These are phyloP conservation scores for Knipowitschia caucasica DNA, from an alignment of 2,797 vertebrate genomes.

Conservation along the genomic window DNA sequence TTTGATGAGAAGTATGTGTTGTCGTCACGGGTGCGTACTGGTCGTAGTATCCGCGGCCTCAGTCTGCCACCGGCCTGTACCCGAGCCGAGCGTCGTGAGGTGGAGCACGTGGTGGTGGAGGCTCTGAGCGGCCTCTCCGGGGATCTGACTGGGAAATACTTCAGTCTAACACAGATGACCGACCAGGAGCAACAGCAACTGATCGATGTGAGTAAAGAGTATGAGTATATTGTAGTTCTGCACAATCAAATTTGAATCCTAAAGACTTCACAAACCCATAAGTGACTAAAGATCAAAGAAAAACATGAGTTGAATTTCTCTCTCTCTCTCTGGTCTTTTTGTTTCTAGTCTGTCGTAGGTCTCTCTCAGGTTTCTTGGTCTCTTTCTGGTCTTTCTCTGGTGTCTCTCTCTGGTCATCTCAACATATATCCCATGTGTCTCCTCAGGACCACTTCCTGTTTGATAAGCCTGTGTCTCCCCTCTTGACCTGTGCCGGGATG, in stretches of 20 bases:
- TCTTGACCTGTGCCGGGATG: constrained; percentile 93
- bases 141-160: constrained; percentile 87
- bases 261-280: no score
- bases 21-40: constrained; percentile 91
- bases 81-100: constrained; percentile 89
- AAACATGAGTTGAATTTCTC: no score
- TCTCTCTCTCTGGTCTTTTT: no score
- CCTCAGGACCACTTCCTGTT: constrained; percentile 95
- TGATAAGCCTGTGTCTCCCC: constrained; percentile 93
- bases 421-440: no score
- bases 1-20: constrained; percentile 95
- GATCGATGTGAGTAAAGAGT: constrained; percentile 83
- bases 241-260: no score
- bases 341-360: no score
- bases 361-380: no score
- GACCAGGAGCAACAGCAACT: constrained; percentile 93
- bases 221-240: no score
- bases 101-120: constrained; percentile 87
- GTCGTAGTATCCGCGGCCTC: constrained; percentile 94
- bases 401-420: no score
- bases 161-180: constrained; percentile 88
- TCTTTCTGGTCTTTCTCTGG: no score
- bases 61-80: constrained; percentile 92
- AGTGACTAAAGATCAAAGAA: no score
- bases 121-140: constrained; percentile 84